These are phyloP conservation scores for Montipora capricornis DNA, from an alignment of 64 coral and sea anemone species.

Conservation along the genomic window DNA sequence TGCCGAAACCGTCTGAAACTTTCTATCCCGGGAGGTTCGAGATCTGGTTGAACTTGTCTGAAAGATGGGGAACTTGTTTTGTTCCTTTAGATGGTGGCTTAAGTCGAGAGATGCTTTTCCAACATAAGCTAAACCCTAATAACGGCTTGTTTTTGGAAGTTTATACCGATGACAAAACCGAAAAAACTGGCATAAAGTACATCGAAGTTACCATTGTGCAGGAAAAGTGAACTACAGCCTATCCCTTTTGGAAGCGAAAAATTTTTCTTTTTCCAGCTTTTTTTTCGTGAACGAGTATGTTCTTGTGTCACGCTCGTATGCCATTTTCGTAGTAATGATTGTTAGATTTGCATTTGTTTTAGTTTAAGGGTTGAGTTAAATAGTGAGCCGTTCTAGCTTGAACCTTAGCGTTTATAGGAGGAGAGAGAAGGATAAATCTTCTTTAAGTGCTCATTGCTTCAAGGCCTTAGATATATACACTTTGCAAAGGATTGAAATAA, in stretches of 20 bases:
- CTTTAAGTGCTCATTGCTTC: no score
- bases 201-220: slow-evolving; percentile 23
- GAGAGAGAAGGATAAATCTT: no score
- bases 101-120: slow-evolving; percentile 4
- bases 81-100: background rate
- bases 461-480: no score
- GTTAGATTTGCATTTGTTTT: no score
- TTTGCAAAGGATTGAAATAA: no score
- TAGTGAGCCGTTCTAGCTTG: no score
- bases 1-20: background rate
- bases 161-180: background rate
- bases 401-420: no score
- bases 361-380: no score
- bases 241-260: background rate
- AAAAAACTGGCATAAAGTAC: slow-evolving; percentile 37
- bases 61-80: slow-evolving; percentile 47
- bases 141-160: slow-evolving; percentile 35
- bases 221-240: background rate
- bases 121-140: background rate
- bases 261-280: background rate
- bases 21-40: slow-evolving; percentile 31
- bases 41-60: slow-evolving; percentile 5
- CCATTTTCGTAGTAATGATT: no score
- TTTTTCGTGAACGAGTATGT: no score
- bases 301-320: no score